Evolutionary conservation across 2,113 vertebrate species (phyloP).

Genomic region (Sturnira hondurensis): DNA sequence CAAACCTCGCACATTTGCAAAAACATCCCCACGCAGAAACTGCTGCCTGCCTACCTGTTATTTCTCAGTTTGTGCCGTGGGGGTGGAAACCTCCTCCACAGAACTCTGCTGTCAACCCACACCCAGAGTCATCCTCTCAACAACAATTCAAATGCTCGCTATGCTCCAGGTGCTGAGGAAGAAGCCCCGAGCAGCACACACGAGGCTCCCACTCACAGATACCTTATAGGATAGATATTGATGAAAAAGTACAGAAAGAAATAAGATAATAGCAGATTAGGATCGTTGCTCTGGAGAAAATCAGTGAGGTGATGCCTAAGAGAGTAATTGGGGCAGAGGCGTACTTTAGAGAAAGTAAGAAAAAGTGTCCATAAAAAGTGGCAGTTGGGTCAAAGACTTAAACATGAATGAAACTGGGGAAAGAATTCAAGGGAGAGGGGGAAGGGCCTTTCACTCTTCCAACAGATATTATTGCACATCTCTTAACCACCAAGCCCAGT

Average conservation of each 20-base stretch:
- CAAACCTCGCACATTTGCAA: background rate
- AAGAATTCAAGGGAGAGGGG: background rate
- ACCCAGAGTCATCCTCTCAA: background rate
- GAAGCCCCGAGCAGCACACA: background rate
- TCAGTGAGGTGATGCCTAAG: background rate
- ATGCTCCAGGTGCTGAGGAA: background rate
- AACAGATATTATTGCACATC: background rate
- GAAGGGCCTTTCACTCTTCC: background rate
- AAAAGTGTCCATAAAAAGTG: background rate
- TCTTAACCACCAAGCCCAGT: background rate
- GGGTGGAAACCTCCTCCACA: background rate
- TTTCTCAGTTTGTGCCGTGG: background rate
- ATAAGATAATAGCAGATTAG: background rate
- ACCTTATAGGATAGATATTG: background rate
- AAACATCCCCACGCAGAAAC: background rate
- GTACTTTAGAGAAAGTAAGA: background rate
- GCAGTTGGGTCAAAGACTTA: background rate
- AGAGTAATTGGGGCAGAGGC: background rate
- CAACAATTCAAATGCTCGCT: background rate
- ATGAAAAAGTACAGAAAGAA: background rate
- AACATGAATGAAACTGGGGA: background rate
- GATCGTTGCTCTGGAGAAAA: background rate
- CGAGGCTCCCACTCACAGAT: background rate
- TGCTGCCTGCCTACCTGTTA: background rate
- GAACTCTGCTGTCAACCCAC: background rate